Evolutionary conservation across 2,113 vertebrate genomes (phyloP), one percentile per base, ranked within the genome.

Genomic region (Orycteropus afer): DNA sequence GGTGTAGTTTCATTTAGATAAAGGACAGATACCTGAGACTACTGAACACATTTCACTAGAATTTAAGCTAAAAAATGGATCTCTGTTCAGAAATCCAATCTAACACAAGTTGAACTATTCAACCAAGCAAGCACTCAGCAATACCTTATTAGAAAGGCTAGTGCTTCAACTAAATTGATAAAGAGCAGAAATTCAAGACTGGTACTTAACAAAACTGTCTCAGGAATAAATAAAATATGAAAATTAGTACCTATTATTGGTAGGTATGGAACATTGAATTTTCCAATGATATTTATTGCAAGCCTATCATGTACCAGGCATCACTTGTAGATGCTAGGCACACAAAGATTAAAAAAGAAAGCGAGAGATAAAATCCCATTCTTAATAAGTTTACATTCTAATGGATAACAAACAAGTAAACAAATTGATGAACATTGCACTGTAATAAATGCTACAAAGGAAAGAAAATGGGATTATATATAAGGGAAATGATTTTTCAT

Each of bases 21-120:
- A 97, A 93, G 65, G 80, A 86, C 91, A 95, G 82, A 78, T 94
- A 94, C 59, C 89, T 96, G 86, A 92, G 96, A 89, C 65, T 42
- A 67, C 1, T 61, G 79, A 10, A 85, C 63, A 82, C 17, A 59
- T 93, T 91, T 95, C 59, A 73, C 29, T 79, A 15, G 13, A 96
- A 78, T 67, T 40, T 92, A 94, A 92, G 63, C 10, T 40, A 51
- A 40, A 84, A 94, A 92, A 90, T 79, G 32, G 2, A 0, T 73
- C 27, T 87, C 49, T 76, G 15, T 80, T 93, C 63, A 95, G 83
- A 96, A 95, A 89, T 89, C 10, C n/a, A 94, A 73, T 81, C 40
- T 74, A 85, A 74, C 53, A 20, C 34, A 84, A 61, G 32, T 73
- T 92, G 65, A 89, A 88, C 63, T 95, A 94, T 94, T 97, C 89